Base-by-base conservation (phyloP, 2,888 invertebrate species). In the Acrobasis suavella region DNA sequence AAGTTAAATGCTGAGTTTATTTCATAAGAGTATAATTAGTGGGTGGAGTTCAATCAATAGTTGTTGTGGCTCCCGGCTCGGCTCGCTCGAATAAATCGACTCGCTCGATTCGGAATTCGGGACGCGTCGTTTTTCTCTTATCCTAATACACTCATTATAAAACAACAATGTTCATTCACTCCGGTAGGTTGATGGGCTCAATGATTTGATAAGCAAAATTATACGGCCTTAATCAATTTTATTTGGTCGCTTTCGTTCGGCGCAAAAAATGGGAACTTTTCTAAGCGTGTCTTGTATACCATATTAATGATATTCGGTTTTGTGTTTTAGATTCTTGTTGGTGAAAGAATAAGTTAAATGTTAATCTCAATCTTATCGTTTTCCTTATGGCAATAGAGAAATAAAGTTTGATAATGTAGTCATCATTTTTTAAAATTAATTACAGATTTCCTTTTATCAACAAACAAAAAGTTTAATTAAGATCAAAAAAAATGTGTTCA, bases 11-110 rank as follows among this genome's bases (percentile, higher is more conserved):
- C 83, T 77, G 82, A 86, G 86, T 89, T 91, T 89, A 89, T 90
- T 88, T 86, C 87, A 83, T 89, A 91, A 91, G 90, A 89, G 86
- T 87, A 88, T 92, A 92, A 92, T 92, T 89, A 91, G 92, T 92
- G 91, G 92, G 92, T 80, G 92, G 89, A 83, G 90, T 88, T 80
- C 88, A 84, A 89, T 88, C 87, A 86, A 85, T 78, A 83, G 87
- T 83, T 75, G 79, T 70, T 80, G 82, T 81, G 78, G 73, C 75
- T 71, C 72, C 76, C 70, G 78, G 75, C 67, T 67, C 68, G 69
- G 68, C 69, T 76, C 75, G 70, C 72, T 12, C 14, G 65, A 77
- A 80, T 82, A 78, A 85, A 85, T 83, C 76, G 80, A 76, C 71
- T 73, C 75, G 72, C 62, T 65, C 66, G 64, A 66, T 65, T 64